Base-by-base conservation (phyloP, 2,797 vertebrate species). In the Florisuga fusca region DNA sequence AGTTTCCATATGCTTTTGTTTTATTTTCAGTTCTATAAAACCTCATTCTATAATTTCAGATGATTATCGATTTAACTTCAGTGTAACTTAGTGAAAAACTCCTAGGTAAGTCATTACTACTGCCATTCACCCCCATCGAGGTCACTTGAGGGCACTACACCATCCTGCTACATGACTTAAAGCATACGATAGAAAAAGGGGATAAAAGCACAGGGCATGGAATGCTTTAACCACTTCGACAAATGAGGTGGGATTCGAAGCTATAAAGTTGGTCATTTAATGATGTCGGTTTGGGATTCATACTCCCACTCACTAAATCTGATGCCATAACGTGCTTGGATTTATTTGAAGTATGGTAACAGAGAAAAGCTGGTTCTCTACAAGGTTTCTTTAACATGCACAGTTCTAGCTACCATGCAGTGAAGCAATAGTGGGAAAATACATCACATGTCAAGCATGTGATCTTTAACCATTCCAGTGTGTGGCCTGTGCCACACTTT, bases 91-190 rank as follows among this genome's bases (percentile, higher is more conserved):
- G 29, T 50, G 31, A 38, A 87, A 79, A 66, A 25, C 8, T 23
- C 17, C 20, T 48, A n/a, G 23, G 11, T 36, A 36, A 36, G 36
- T 41, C 38, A 41, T 41, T 0, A 26, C n/a, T 2, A 8, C 4
- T 10, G 12, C 41, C 54, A 15, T 6, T 22, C 46, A 20, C 61
- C 27, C 34, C 41, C 67, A 45, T 2, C 0, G 0, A 61, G 46
- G 38, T 31, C 38, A 41, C 38, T 38, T 38, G 38, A 38, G 38
- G 66, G 59, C 27, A 75, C 10, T 1, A 9, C 0, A 9, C 27
- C 27, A 16, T n/a, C 55, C 59, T 58, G 11, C 5, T 18, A 3
- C 0, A 33, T 6, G 12, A 38, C 20, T 48, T 29, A 27, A 27
- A 54, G 31, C 36, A 33, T 2, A 3, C 2, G 6, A 53, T 12